Evolutionary conservation across 2,888 invertebrate genomes (phyloP), one percentile per base, ranked within the genome.

Genomic region (Anthoptus insignis): DNA sequence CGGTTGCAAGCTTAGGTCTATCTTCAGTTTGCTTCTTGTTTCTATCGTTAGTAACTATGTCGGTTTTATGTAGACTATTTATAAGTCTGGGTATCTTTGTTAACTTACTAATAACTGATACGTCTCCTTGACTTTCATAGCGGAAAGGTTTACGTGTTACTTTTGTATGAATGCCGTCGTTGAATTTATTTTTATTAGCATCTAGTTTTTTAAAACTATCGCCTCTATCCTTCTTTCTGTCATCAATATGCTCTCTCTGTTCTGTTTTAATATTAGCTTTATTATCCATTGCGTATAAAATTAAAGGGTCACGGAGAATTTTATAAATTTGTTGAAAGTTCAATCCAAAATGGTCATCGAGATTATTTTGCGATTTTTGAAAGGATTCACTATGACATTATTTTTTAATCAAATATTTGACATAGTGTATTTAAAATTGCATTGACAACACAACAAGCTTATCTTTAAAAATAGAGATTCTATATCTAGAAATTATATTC

Each of bases 211-310:
- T 7, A 70, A 71, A 9, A 21, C 50, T 71, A 72, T 81, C 73
- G 56, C 77, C 32, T 72, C 72, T 52, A 34, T 64, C 60, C 73
- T 68, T 70, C 53, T 67, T 74, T 68, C 70, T 72, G 39, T 63
- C 72, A 34, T 70, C 70, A 0, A 56, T 34, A 13, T n/a, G 21
- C 47, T 65, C 65, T 61, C 49, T 57, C 5, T 52, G 54, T 11
- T 27, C 49, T 32, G 47, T 49, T 65, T 24, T n/a, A 37, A 19
- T 19, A 19, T n/a, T 27, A 27, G 22, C 22, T 37, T 61, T 61
- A 16, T 8, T 37, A n/a, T 54, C 49, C 54, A 63, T 49, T 49
- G 19, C 37, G n/a, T 27, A 11, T 34, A 14, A 14, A 9, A 42
- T 52, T 56, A 14, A 42, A n/a, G 19, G 27, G 13, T 14, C 50